Base-by-base conservation (phyloP, 2,113 vertebrate species). In the Catharus minimus region DNA sequence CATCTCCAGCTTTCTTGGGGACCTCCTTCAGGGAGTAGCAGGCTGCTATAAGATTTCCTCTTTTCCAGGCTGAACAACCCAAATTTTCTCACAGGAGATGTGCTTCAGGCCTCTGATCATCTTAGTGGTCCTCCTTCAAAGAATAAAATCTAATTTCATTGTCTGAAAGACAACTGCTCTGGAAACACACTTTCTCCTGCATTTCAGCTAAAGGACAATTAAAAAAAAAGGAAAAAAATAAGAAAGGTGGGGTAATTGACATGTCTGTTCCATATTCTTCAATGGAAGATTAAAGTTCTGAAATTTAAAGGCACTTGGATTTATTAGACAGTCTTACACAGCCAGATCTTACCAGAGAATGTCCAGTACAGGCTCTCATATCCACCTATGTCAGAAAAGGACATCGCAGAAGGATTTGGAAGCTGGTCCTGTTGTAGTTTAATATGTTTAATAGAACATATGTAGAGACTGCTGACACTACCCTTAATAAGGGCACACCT, bases 11-110 rank as follows among this genome's bases (percentile, higher is more conserved):
- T 66, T 46, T 46, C 38, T 21, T 32, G 18, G 43, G 26, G 10
- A 32, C 18, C 27, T 28, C 27, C 38, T 50, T 60, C 39, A 26
- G 5, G 53, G 23, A 30, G 13, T 15, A 24, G 23, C 53, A 74
- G 38, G 11, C 12, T 53, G 28, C 53, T 66, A 1, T 21, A 28
- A 58, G 12, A 49, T 52, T 32, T 52, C 27, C 44, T 58, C 67
- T 50, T 46, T n/a, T 52, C 67, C n/a, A 52, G 27, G 28, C 60
- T 60, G n/a, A 88, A 39, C n/a, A 66, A 17, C 11, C 28, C 28
- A 5, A 18, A 0, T 47, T 53, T 17, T 60, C 19, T 60, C 53
- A 26, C 0, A 53, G 46, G 18, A 46, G 24, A 46, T 0, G 0
- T 15, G 27, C 19, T 66, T 36, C 52, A 52, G 27, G 23, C 28